Evolutionary conservation across 1,140 invertebrate genomes (phyloP).

Genomic region (Micrasema longulum): DNA sequence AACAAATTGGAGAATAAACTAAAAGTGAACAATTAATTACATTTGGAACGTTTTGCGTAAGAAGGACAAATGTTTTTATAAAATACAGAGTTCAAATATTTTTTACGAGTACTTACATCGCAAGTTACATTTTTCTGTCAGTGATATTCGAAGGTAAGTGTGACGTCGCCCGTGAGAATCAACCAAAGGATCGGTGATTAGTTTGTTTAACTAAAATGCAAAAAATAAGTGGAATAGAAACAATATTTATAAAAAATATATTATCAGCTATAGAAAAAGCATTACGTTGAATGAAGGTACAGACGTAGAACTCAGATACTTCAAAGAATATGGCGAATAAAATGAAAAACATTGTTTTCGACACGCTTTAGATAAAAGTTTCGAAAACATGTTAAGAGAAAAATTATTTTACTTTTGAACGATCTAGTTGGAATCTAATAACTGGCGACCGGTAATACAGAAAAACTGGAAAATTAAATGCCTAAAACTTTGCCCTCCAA

Average conservation of each 20-base stretch:
- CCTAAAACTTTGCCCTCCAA: no score
- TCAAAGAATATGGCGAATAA: constrained; percentile 6
- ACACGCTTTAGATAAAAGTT: constrained; percentile 21
- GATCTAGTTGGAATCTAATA: no score
- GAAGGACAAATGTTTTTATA: no score
- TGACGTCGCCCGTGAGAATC: constrained; percentile 92
- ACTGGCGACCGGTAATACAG: no score
- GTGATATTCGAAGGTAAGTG: constrained; percentile 93
- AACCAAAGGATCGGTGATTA: constrained; percentile 65
- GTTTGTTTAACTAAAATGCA: constrained; percentile 44
- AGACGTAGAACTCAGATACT: constrained; percentile 5
- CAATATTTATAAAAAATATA: constrained; percentile 1
- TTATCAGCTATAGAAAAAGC: background rate
- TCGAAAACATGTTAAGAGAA: constrained; percentile 28
- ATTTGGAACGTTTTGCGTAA: no score
- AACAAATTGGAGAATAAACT: no score
- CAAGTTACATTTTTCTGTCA: constrained; percentile 96
- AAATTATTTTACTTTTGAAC: no score
- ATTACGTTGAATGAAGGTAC: constrained; percentile 27
- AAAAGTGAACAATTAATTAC: no score
- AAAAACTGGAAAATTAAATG: no score
- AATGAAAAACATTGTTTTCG: constrained; percentile 11
- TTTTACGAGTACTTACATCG: constrained; percentile 81
- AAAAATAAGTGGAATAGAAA: constrained; percentile 21
- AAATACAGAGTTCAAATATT: no score